Evolutionary conservation across 2,888 invertebrate genomes (phyloP), one percentile per base, ranked within the genome.

Genomic region (Pilophorus perplexus): DNA sequence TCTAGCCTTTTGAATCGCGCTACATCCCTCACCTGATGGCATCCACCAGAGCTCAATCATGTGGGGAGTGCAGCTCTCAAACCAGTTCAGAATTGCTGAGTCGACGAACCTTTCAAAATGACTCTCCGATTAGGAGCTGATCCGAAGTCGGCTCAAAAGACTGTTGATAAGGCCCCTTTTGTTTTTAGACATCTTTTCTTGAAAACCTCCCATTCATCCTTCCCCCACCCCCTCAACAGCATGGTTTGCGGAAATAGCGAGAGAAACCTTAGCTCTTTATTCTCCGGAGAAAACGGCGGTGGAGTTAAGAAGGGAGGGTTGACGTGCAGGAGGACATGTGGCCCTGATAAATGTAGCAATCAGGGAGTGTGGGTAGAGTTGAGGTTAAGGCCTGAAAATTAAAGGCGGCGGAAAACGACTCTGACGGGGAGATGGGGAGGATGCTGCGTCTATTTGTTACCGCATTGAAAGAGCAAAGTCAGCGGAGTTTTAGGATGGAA

Each of bases 281-380:
- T 28, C 28, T 28, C 52, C 27, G 18, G n/a, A n/a, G n/a, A n/a
- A n/a, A n/a, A n/a, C n/a, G n/a, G n/a, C n/a, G n/a, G n/a, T n/a
- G n/a, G n/a, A n/a, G n/a, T n/a, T n/a, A n/a, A n/a, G n/a, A n/a
- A n/a, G n/a, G n/a, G n/a, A 25, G 25, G 16, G 28, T 18, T 18
- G 52, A 18, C 25, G 28, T 18, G 52, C 28, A 16, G 27, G 52
- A 28, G 52, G 28, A 52, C 52, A 52, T 52, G 52, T 52, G 52
- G 52, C 52, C 27, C 28, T 52, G 52, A 52, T 52, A 52, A 52
- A 52, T 52, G 52, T 52, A 28, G 52, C 52, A 52, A 52, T 52
- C 52, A 52, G 52, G 28, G 52, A 16, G 14, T 3, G 16, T 14
- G 10, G 14, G 25, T 25, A 14, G 14, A 28, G 28, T 25, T 16